These are phyloP conservation scores for Ophion ellenae DNA, from an alignment of 2,888 invertebrate genomes.

Conservation along the genomic window DNA sequence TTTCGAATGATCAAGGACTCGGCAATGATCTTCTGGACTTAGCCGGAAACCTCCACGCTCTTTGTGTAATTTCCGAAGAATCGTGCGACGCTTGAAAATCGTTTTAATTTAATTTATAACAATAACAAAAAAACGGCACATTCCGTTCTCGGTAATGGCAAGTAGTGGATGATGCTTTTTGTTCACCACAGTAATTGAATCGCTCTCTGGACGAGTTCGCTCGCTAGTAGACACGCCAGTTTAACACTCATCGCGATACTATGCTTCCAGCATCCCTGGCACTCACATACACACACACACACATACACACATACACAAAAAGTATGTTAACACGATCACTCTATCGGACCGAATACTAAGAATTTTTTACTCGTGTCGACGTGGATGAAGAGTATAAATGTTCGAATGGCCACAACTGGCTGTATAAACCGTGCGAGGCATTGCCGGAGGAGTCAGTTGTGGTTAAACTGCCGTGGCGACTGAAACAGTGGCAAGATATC, in stretches of 20 bases:
- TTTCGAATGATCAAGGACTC: conserved; percentile 19
- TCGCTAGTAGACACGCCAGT: not conserved
- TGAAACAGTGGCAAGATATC: conserved; percentile 46
- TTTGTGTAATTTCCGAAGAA: conserved; percentile 12
- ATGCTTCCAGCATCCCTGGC: not conserved
- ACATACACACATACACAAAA: not conserved
- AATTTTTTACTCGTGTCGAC: conserved; percentile 38
- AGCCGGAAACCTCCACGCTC: conserved; percentile 24
- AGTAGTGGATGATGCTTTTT: not conserved
- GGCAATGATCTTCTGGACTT: conserved; percentile 24
- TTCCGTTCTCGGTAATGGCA: not conserved
- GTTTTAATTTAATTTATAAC: not conserved
- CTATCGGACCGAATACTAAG: conserved; percentile 29
- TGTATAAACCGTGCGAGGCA: conserved; percentile 62
- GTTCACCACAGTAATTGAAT: not conserved
- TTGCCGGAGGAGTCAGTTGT: conserved; percentile 62
- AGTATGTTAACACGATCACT: not conserved
- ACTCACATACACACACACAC: conserved; percentile 8
- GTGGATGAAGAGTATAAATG: conserved; percentile 37
- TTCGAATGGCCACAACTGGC: conserved; percentile 26
- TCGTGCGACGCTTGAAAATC: not conserved
- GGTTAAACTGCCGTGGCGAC: conserved; percentile 57
- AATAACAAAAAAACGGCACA: not conserved
- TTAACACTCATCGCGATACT: not conserved
- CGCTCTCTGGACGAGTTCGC: not conserved